Conservation (phyloP, 2,888 invertebrate species). For the Diaphora mendica region DNA sequence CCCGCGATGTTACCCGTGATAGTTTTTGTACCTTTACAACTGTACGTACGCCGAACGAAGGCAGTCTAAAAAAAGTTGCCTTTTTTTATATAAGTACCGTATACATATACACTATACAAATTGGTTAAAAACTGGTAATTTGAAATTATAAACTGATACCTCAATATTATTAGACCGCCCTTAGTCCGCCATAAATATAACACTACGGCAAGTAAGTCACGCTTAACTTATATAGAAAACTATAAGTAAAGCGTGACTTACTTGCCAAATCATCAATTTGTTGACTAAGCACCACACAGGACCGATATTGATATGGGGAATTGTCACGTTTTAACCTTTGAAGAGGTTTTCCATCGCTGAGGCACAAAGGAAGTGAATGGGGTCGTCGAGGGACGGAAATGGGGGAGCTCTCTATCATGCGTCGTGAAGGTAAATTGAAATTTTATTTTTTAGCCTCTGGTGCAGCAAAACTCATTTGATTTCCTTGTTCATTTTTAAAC, state of each 20-base stretch:
- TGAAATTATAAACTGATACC: too few relatives aligned
- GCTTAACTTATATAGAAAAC: too few relatives aligned
- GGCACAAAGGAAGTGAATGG: background rate
- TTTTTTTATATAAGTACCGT: too few relatives aligned
- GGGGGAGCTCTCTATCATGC: background rate
- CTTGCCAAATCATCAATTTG: slow-evolving; percentile 13
- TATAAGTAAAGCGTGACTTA: background rate
- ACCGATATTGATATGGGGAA: slow-evolving; percentile 10
- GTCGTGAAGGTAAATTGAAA: background rate
- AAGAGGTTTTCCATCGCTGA: background rate
- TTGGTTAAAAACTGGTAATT: too few relatives aligned
- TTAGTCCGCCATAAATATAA: too few relatives aligned
- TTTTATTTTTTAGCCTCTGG: background rate
- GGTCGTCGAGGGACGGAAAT: background rate
- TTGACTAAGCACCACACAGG: background rate
- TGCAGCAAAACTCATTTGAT: background rate
- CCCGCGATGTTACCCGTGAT: too few relatives aligned
- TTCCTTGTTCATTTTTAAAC: background rate
- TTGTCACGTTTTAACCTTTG: slow-evolving; percentile 9
- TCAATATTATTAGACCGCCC: too few relatives aligned
- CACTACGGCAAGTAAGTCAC: too few relatives aligned
- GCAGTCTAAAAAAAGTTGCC: too few relatives aligned
- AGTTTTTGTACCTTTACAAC: too few relatives aligned
- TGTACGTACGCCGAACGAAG: too few relatives aligned
- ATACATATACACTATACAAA: too few relatives aligned